A percentile compares a stretch with the other conserved stretches of the same genome.
Evolutionary conservation across 2,888 invertebrate species (phyloP).

Genomic region (Liposcelis brunnea): DNA sequence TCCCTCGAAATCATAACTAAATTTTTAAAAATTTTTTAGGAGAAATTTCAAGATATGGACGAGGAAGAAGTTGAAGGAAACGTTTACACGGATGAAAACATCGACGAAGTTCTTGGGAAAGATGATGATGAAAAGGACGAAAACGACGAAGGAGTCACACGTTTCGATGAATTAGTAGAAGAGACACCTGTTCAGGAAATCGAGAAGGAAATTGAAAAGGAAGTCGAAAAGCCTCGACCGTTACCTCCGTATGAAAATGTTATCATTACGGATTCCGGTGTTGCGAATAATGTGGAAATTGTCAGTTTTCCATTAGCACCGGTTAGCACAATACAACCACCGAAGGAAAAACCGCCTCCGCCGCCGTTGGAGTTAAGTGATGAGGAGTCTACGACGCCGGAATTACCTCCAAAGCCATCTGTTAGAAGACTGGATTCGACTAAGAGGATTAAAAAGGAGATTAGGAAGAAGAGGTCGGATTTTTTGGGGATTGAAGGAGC

Average conservation of each 20-base stretch:
- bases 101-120: conserved; percentile 3
- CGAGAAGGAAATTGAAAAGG: conserved; percentile 19
- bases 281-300: conserved; percentile 16
- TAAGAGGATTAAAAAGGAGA: conserved; percentile 69
- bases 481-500: conserved; percentile 67
- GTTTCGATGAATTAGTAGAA: conserved; percentile 2
- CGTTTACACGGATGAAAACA: conserved; percentile 6
- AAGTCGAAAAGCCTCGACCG: conserved; percentile 27
- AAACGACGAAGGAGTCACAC: conserved; percentile 3
- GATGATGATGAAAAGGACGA: conserved; percentile 1
- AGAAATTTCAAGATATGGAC: too few relatives aligned
- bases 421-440: conserved; percentile 64
- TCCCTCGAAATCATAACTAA: too few relatives aligned
- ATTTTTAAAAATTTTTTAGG: too few relatives aligned
- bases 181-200: not conserved
- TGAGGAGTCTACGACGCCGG: conserved; percentile 27
- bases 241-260: conserved; percentile 43
- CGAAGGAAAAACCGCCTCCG: conserved; percentile 75
- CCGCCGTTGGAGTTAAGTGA: conserved; percentile 43
- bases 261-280: too few relatives aligned
- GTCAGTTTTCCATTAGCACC: conserved; percentile 36
- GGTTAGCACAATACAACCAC: conserved; percentile 49
- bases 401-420: conserved; percentile 31
- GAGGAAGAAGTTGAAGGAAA: not conserved
- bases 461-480: conserved; percentile 65